phyloP scores from a whole-genome alignment of 1,140 invertebrate species.

The Listronotus oregonensis region DNA sequence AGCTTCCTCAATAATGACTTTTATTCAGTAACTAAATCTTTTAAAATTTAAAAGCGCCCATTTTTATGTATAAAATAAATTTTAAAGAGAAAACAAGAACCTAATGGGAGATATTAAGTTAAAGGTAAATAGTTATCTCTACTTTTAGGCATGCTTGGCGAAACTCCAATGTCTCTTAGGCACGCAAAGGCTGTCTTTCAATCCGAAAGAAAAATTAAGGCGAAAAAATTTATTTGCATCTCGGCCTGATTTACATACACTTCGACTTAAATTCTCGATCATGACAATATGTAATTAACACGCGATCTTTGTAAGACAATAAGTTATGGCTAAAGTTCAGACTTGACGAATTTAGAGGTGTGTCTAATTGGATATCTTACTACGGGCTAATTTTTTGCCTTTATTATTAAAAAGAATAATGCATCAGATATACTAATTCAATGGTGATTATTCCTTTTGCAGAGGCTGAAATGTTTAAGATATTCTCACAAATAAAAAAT shows the following conservation, averaged over 20 bases:
- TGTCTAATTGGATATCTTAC: neutral
- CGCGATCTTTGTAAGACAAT: slow-evolving; percentile 26
- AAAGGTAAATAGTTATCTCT: slow-evolving; percentile 24
- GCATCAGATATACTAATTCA: too few relatives aligned
- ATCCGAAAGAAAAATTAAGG: slow-evolving; percentile 15
- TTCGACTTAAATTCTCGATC: slow-evolving; percentile 30
- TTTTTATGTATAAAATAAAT: slow-evolving; percentile 1
- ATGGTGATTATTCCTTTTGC: too few relatives aligned
- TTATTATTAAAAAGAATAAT: too few relatives aligned
- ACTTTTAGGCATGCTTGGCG: slow-evolving; percentile 20
- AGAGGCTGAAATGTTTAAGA: too few relatives aligned
- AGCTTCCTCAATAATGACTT: too few relatives aligned
- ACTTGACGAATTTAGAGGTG: slow-evolving; percentile 31
- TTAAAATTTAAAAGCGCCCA: too few relatives aligned
- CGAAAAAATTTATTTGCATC: slow-evolving; percentile 33
- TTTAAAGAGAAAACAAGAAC: slow-evolving; percentile 4
- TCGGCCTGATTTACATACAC: slow-evolving; percentile 26
- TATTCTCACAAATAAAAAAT: too few relatives aligned
- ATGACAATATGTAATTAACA: slow-evolving; percentile 34
- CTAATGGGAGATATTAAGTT: slow-evolving; percentile 26
- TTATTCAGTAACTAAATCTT: too few relatives aligned
- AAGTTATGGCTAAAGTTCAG: slow-evolving; percentile 28
- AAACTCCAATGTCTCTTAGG: slow-evolving; percentile 22
- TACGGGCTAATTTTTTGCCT: too few relatives aligned
- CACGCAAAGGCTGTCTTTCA: slow-evolving; percentile 27